phyloP scores from a whole-genome alignment of 2,113 vertebrate genomes.

The Carassius gibelio region DNA sequence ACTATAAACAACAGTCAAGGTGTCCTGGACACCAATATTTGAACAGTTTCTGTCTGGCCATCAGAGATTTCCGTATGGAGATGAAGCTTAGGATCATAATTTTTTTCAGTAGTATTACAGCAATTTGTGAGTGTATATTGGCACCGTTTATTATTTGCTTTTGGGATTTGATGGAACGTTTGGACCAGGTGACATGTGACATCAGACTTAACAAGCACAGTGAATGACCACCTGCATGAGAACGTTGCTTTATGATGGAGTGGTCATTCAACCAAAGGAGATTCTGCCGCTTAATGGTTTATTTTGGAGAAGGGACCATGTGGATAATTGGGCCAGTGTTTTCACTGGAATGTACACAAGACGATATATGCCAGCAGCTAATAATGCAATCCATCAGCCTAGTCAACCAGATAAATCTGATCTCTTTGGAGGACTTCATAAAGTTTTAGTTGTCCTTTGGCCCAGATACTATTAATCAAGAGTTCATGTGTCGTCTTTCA shows the following conservation, averaged over 20 bases:
- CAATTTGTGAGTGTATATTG: too few species aligned
- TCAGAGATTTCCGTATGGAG: too few species aligned
- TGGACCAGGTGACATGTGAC: too few species aligned
- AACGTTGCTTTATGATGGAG: neutral
- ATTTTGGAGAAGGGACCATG: conserved; percentile 61
- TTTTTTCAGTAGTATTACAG: too few species aligned
- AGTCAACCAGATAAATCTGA: conserved; percentile 57
- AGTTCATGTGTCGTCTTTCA: too few species aligned
- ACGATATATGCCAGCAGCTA: conserved; percentile 49
- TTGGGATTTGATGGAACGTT: too few species aligned
- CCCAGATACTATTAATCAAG: conserved; percentile 29
- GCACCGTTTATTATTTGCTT: too few species aligned
- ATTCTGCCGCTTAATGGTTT: conserved; percentile 56
- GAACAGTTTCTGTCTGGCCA: neutral
- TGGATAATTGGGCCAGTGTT: conserved; percentile 59
- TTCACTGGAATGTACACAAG: conserved; percentile 59
- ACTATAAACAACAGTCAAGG: too few species aligned
- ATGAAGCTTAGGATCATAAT: too few species aligned
- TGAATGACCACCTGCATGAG: neutral
- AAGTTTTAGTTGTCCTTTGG: conserved; percentile 37
- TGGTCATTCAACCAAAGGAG: neutral
- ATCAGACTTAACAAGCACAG: too few species aligned
- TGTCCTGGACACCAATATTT: too few species aligned
- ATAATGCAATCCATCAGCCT: conserved; percentile 60
- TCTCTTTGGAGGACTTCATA: conserved; percentile 49